Conservation (phyloP, 1,140 invertebrate species). For the Drosophila teissieri region DNA sequence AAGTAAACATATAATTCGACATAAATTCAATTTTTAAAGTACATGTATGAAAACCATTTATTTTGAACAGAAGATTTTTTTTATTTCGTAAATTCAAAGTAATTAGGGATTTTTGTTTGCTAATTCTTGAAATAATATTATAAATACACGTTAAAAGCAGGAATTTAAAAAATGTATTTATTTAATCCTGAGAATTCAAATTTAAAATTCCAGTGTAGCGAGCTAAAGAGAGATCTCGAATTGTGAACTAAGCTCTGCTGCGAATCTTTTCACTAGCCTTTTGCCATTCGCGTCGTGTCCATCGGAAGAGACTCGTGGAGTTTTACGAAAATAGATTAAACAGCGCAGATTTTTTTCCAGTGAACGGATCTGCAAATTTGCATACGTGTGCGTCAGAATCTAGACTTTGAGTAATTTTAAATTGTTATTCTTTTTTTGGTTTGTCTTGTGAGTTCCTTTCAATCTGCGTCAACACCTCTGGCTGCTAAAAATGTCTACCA, state of each 20-base stretch:
- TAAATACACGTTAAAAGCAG: too few relatives aligned
- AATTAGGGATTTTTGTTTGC: too few relatives aligned
- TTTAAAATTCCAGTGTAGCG: slow-evolving; percentile 10
- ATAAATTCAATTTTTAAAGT: too few relatives aligned
- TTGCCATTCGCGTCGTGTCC: slow-evolving; percentile 69
- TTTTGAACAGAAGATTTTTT: too few relatives aligned
- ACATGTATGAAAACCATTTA: too few relatives aligned
- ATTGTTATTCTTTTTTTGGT: slow-evolving; percentile 36
- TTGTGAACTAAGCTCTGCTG: slow-evolving; percentile 31
- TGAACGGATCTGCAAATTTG: slow-evolving; percentile 48
- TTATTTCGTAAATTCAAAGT: too few relatives aligned
- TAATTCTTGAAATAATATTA: too few relatives aligned
- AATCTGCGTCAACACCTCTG: slow-evolving; percentile 42
- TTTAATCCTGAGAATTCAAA: too few relatives aligned
- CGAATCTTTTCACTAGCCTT: slow-evolving; percentile 46
- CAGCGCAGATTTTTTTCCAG: slow-evolving; percentile 29
- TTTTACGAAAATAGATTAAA: slow-evolving; percentile 26
- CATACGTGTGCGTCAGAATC: slow-evolving; percentile 75
- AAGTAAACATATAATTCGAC: too few relatives aligned
- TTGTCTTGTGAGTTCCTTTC: slow-evolving; percentile 20
- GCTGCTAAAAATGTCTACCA: slow-evolving; percentile 28
- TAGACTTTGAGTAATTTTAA: slow-evolving; percentile 30
- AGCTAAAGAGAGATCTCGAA: slow-evolving; percentile 19
- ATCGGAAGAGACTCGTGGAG: slow-evolving; percentile 33
- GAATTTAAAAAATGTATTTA: too few relatives aligned